Evolutionary conservation across 2,888 invertebrate genomes (phyloP).

Genomic region (Gibbula magus): DNA sequence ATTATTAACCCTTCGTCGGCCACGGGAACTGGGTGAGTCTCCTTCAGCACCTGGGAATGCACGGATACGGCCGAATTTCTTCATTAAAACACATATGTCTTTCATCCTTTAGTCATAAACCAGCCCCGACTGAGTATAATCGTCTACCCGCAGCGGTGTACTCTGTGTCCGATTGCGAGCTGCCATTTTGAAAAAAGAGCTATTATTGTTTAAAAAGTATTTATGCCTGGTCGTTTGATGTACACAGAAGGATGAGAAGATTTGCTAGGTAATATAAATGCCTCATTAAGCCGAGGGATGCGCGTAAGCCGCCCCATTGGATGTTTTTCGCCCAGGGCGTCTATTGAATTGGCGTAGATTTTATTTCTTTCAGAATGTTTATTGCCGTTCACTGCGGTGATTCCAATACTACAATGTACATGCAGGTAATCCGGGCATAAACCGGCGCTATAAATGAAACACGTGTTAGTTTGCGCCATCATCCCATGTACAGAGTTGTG

Average conservation of each 20-base stretch:
- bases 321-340: background rate
- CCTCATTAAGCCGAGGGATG: background rate
- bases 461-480: too few species aligned
- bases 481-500: too few species aligned
- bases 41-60: background rate
- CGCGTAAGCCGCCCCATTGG: background rate
- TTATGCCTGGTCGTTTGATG: background rate
- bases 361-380: too few species aligned
- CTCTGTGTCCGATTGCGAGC: background rate
- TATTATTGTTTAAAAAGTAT: background rate
- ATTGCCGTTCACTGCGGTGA: too few species aligned
- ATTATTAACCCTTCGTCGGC: constrained; percentile 16
- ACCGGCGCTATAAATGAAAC: too few species aligned
- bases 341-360: background rate
- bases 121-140: background rate
- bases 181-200: background rate
- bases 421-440: too few species aligned
- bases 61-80: background rate
- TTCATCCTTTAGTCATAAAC: background rate
- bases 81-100: background rate
- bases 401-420: too few species aligned
- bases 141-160: background rate
- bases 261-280: constrained; percentile 5
- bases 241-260: background rate
- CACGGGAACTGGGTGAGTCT: background rate